These are phyloP conservation scores for Drosophila nr. fundita DNA, from an alignment of 2,888 invertebrate genomes.

Conservation along the genomic window DNA sequence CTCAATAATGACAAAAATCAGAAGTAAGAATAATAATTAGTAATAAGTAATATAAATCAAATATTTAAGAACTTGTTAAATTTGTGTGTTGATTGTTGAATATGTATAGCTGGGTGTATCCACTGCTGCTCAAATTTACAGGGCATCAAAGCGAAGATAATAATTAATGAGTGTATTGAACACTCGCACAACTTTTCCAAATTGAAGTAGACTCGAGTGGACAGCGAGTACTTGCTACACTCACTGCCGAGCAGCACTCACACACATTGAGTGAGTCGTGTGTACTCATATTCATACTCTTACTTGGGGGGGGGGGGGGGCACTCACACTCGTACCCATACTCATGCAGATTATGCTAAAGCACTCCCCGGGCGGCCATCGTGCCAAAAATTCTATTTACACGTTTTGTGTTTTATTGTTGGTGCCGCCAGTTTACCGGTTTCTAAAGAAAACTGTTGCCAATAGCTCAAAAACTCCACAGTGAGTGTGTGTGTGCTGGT, in stretches of 20 bases:
- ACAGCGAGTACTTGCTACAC: slow-evolving; percentile 19
- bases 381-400: slow-evolving; percentile 84
- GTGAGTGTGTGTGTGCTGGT: slow-evolving; percentile 8
- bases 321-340: slow-evolving; percentile 21
- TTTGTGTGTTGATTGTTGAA: too few relatives aligned
- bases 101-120: not conserved
- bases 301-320: not conserved
- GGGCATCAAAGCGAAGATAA: slow-evolving; percentile 5
- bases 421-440: slow-evolving; percentile 37
- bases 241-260: slow-evolving; percentile 5
- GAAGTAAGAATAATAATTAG: too few relatives aligned
- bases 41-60: too few relatives aligned
- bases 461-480: slow-evolving; percentile 73
- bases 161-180: slow-evolving; percentile 9
- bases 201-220: slow-evolving; percentile 5
- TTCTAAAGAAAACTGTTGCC: slow-evolving; percentile 63
- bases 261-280: not conserved
- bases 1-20: not conserved
- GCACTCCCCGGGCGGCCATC: slow-evolving; percentile 83
- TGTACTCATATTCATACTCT: slow-evolving; percentile 9
- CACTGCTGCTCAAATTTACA: not conserved
- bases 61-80: not conserved
- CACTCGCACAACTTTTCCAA: slow-evolving; percentile 45
- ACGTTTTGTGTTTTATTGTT: slow-evolving; percentile 84
- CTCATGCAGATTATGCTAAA: slow-evolving; percentile 83